phyloP scores from a whole-genome alignment of 2,113 vertebrate genomes.

The Heterotis niloticus region DNA sequence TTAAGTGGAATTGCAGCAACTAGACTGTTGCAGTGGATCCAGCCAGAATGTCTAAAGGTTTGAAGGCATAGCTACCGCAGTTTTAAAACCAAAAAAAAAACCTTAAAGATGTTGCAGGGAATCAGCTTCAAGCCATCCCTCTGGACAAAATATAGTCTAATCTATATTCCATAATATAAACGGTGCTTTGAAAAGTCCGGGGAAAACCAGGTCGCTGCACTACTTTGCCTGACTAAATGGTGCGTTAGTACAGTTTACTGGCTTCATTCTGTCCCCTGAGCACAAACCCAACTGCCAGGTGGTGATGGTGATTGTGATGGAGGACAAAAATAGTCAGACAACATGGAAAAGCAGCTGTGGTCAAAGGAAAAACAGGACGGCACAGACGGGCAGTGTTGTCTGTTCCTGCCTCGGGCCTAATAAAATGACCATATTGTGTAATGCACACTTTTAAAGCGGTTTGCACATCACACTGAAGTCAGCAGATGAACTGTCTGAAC shows the following conservation, averaged over 20 bases:
- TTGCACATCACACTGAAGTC: neutral
- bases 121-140: neutral
- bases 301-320: neutral
- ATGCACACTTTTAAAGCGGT: neutral
- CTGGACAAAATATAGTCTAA: neutral
- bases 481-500: neutral
- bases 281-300: neutral
- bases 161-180: neutral
- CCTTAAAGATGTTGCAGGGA: no score
- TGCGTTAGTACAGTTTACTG: neutral
- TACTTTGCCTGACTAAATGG: neutral
- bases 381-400: neutral
- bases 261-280: neutral
- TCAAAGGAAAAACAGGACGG: neutral
- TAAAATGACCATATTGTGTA: slow-evolving; percentile 7
- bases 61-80: no score
- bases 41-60: no score
- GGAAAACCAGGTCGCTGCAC: neutral
- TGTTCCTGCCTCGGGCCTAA: neutral
- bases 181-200: neutral
- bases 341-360: slow-evolving; percentile 9
- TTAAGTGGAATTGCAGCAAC: no score
- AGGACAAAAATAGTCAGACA: neutral
- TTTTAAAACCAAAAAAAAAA: no score
- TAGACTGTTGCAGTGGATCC: no score